phyloP scores from a whole-genome alignment of 2,113 vertebrate genomes.

The Chionodraco myersi region DNA sequence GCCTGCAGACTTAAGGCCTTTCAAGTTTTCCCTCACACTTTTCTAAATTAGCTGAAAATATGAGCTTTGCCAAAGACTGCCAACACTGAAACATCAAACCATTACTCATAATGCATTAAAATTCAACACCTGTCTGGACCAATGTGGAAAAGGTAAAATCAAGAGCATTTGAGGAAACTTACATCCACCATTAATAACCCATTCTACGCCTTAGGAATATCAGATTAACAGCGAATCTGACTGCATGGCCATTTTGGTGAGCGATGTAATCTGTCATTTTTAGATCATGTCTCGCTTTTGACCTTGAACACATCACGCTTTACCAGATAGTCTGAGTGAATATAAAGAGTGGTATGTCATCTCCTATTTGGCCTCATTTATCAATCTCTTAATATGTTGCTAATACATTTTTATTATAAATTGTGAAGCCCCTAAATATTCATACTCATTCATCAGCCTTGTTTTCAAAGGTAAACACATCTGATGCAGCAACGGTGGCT shows the following conservation, averaged over 20 bases:
- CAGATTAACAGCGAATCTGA: conserved; percentile 32
- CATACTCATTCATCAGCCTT: conserved; percentile 41
- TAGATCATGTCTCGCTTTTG: conserved; percentile 57
- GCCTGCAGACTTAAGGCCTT: conserved; percentile 18
- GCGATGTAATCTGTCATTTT: conserved; percentile 55
- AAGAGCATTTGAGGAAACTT: conserved; percentile 36
- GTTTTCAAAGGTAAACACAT: conserved; percentile 17
- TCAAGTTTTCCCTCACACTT: conserved; percentile 30
- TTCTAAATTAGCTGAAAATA: conserved; percentile 51
- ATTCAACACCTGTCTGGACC: conserved; percentile 29
- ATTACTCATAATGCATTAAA: conserved; percentile 44
- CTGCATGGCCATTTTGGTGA: conserved; percentile 35
- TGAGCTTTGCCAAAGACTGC: conserved; percentile 25
- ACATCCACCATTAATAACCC: conserved; percentile 27
- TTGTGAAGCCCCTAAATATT: conserved; percentile 9
- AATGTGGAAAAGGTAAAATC: conserved; percentile 41
- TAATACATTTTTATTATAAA: conserved; percentile 39
- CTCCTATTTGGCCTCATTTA: conserved; percentile 48
- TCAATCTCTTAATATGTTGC: conserved; percentile 41
- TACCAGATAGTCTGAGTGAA: conserved; percentile 37
- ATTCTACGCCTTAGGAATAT: conserved; percentile 25
- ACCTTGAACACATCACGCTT: conserved; percentile 54
- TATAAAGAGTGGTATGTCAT: conserved; percentile 46
- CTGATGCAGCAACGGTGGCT: neutral
- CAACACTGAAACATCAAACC: conserved; percentile 10